Base-by-base conservation (phyloP, 1,140 invertebrate genomes). In the Popillia japonica region DNA sequence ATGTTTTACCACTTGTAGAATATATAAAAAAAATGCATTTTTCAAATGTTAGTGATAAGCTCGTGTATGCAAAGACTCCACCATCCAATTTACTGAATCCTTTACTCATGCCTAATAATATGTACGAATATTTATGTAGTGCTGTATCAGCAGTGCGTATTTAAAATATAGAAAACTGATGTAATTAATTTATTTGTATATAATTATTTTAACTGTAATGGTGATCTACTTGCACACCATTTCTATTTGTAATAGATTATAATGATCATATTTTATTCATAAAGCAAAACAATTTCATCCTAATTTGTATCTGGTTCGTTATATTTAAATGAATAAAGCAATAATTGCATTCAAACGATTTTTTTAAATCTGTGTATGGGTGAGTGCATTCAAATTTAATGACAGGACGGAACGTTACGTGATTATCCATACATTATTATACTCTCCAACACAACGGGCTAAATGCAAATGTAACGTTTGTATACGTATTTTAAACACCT, bases 301-400 rank as follows among this genome's bases (percentile, higher is more conserved):
- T 4, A 10, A 48, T 48, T 42, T 6, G 41, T 10, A 14, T 48
- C 17, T 48, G 44, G 44, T 11, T 48, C 44, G 44, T 14, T 14
- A 48, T 48, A 48, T 48, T 48, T 7, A 48, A 48, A 48, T 48
- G 44, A 48, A 48, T 14, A 48, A 48, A 48, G 44, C 44, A 48
- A 48, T 48, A 48, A 48, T 48, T 48, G 44, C 44, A 48, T 48
- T 48, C 44, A n/a, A 48, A 48, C 3, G 4, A n/a, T 48, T 48
- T n/a, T 48, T 48, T 48, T 48, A 48, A n/a, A 48, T 48, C 44
- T 14, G 11, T 11, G 44, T 14, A 48, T n/a, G 44, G 44, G 44
- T 48, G 44, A n/a, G n/a, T n/a, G 44, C 11, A 48, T 48, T 48
- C 11, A 48, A 48, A 48, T 14, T 14, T 48, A 48, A 48, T 48